Conservation (phyloP, 2,888 invertebrate species). For the Tuberolachnus salignus region DNA sequence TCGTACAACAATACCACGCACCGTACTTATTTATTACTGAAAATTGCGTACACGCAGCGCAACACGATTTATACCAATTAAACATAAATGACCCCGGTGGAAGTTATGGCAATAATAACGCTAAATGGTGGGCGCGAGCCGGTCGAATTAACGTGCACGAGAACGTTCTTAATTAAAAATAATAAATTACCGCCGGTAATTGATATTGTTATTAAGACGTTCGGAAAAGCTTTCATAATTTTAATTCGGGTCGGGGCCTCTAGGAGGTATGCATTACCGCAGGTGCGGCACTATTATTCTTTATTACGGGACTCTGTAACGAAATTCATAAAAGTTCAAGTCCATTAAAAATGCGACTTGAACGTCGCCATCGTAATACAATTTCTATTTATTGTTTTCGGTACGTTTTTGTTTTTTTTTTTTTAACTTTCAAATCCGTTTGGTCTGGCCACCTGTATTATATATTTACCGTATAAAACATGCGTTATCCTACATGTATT, state of each 20-base stretch:
- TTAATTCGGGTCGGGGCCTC: not conserved
- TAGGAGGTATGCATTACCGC: not conserved
- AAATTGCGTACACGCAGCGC: not conserved
- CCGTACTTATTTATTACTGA: too few relatives aligned
- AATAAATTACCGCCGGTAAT: slow-evolving; percentile 30
- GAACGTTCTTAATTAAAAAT: slow-evolving; percentile 41
- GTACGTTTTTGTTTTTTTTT: not conserved
- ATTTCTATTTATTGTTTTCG: not conserved
- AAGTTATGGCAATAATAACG: not conserved
- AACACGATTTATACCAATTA: slow-evolving; percentile 13
- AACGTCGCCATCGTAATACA: not conserved
- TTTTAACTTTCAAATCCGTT: not conserved
- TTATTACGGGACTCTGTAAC: slow-evolving; percentile 28
- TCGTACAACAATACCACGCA: too few relatives aligned
- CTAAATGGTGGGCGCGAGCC: not conserved
- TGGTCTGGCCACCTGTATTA: too few relatives aligned
- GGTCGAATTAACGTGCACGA: not conserved
- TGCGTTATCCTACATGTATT: too few relatives aligned
- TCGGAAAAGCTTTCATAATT: not conserved
- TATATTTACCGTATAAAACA: too few relatives aligned
- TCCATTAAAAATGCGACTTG: not conserved
- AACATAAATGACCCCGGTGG: not conserved
- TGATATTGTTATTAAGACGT: slow-evolving; percentile 26
- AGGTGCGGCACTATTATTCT: slow-evolving; percentile 23
- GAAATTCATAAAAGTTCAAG: slow-evolving; percentile 25